phyloP scores from a whole-genome alignment of 2,888 invertebrate genomes.

The Rhingia rostrata region DNA sequence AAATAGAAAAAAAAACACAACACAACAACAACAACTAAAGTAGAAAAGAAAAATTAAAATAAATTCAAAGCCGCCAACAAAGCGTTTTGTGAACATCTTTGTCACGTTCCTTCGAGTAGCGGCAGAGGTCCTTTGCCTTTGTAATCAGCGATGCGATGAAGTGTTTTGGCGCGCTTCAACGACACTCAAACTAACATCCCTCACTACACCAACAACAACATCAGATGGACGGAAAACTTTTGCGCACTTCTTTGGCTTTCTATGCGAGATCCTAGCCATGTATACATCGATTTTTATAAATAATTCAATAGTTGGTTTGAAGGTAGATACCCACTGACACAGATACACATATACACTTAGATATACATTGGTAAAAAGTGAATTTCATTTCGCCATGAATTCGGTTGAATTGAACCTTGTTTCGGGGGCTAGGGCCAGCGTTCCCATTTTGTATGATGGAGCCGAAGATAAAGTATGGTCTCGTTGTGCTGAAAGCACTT shows the following conservation, averaged over 20 bases:
- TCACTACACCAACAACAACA: not conserved
- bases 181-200: conserved; percentile 36
- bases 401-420: conserved; percentile 69
- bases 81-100: conserved; percentile 39
- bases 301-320: conserved; percentile 48
- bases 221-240: conserved; percentile 33
- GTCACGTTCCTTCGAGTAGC: conserved; percentile 42
- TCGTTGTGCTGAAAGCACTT: conserved; percentile 35
- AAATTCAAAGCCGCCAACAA: conserved; percentile 53
- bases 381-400: conserved; percentile 59
- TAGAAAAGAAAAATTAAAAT: conserved; percentile 27
- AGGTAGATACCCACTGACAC: conserved; percentile 11
- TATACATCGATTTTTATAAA: conserved; percentile 60
- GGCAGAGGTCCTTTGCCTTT: conserved; percentile 50
- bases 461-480: conserved; percentile 29
- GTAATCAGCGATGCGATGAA: conserved; percentile 59
- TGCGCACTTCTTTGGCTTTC: conserved; percentile 4
- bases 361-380: conserved; percentile 24
- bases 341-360: conserved; percentile 18
- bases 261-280: not conserved
- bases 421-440: conserved; percentile 34
- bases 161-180: conserved; percentile 65
- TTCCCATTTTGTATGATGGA: not conserved
- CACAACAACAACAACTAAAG: not conserved
- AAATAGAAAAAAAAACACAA: not conserved